A percentile compares a stretch with the other conserved stretches of the same genome.
phyloP scores from a whole-genome alignment of 1,140 invertebrate species.

The Bombus picipes region DNA sequence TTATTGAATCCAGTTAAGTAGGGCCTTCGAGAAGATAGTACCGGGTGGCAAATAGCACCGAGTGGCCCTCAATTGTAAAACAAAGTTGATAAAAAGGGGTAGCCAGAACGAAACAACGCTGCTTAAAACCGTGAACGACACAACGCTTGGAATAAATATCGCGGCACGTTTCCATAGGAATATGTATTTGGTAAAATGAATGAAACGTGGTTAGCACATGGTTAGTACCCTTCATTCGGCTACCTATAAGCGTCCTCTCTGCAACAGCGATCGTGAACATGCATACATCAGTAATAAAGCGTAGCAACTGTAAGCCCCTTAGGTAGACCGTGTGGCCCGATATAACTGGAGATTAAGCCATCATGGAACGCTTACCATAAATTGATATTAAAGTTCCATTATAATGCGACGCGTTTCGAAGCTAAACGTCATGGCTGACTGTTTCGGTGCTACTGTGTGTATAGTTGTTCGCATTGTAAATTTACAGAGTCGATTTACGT shows the following conservation, averaged over 20 bases:
- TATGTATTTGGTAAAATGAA: slow-evolving; percentile 48
- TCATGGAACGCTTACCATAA: slow-evolving; percentile 59
- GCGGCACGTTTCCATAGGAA: slow-evolving; percentile 39
- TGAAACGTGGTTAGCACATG: slow-evolving; percentile 58
- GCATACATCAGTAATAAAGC: slow-evolving; percentile 70
- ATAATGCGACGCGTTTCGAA: slow-evolving; percentile 41
- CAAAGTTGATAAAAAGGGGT: not conserved
- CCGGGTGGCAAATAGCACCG: slow-evolving; percentile 45
- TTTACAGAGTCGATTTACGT: not conserved
- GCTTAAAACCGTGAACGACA: slow-evolving; percentile 61
- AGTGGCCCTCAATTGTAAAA: not conserved
- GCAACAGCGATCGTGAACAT: slow-evolving; percentile 66
- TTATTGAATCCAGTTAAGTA: not conserved
- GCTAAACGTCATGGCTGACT: slow-evolving; percentile 44
- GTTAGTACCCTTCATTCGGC: slow-evolving; percentile 27
- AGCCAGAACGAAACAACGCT: slow-evolving; percentile 36
- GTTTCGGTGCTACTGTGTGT: slow-evolving; percentile 7
- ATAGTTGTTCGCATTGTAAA: not conserved
- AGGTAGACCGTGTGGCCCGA: slow-evolving; percentile 53
- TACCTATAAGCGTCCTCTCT: slow-evolving; percentile 52
- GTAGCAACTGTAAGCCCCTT: slow-evolving; percentile 68
- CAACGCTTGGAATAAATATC: slow-evolving; percentile 74
- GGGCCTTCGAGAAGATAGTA: not conserved
- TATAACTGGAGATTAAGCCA: slow-evolving; percentile 67
- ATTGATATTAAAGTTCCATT: slow-evolving; percentile 67